phyloP scores from a whole-genome alignment of 2,113 vertebrate genomes.

The Periophthalmus modestus region DNA sequence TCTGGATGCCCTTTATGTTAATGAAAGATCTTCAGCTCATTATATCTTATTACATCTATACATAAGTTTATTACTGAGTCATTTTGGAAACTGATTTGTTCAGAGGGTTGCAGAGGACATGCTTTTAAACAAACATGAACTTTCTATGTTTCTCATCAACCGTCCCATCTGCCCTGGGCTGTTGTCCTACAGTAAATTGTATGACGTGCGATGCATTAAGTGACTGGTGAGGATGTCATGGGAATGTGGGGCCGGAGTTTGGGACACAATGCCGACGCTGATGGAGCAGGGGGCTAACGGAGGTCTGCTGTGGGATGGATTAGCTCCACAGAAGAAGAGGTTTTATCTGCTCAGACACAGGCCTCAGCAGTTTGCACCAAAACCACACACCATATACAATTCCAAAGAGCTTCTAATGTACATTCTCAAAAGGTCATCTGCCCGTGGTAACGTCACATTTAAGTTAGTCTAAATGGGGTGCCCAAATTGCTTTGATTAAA shows the following conservation, averaged over 20 bases:
- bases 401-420: background rate
- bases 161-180: constrained; percentile 2
- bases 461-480: background rate
- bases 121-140: background rate
- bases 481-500: background rate
- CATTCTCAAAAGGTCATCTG: background rate
- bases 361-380: background rate
- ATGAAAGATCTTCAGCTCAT: background rate
- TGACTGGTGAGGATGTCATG: constrained; percentile 32
- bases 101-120: background rate
- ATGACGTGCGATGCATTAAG: constrained; percentile 27
- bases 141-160: background rate
- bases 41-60: too few species aligned
- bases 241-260: constrained; percentile 41
- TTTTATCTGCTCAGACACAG: constrained; percentile 4
- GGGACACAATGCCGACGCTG: constrained; percentile 28
- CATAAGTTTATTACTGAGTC: background rate
- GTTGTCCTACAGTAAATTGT: constrained; percentile 6
- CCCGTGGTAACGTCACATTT: background rate
- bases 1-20: background rate
- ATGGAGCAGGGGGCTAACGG: background rate
- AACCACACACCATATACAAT: background rate
- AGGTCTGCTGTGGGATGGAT: background rate
- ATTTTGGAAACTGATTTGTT: background rate
- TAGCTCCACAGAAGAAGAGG: constrained; percentile 1